phyloP scores from a whole-genome alignment of 2,888 invertebrate genomes.

The Nomada fucata region DNA sequence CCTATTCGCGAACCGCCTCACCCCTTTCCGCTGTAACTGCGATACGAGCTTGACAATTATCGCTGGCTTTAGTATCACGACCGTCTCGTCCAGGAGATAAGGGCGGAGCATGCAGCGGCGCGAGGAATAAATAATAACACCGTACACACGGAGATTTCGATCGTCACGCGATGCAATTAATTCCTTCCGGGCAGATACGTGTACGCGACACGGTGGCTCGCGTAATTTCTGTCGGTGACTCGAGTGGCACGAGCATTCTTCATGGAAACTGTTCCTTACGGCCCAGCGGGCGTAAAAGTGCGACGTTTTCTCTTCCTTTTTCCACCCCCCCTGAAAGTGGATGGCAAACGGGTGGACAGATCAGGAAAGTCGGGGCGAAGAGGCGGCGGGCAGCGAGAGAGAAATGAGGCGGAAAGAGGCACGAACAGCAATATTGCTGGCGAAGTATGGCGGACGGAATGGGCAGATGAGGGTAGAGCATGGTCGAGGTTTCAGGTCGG shows the following conservation, averaged over 20 bases:
- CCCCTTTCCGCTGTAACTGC: background rate
- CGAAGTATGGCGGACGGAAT: slow-evolving; percentile 18
- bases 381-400: background rate
- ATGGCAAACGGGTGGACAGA: slow-evolving; percentile 31
- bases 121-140: slow-evolving; percentile 63
- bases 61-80: slow-evolving; percentile 58
- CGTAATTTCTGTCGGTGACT: slow-evolving; percentile 20
- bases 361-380: slow-evolving; percentile 28
- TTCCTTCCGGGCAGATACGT: slow-evolving; percentile 20
- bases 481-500: slow-evolving; percentile 49
- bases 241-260: background rate
- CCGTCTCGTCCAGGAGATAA: slow-evolving; percentile 59
- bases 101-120: slow-evolving; percentile 23
- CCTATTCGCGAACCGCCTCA: background rate
- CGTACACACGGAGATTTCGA: slow-evolving; percentile 42
- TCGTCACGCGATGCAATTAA: slow-evolving; percentile 63
- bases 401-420: slow-evolving; percentile 42
- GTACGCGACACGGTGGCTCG: slow-evolving; percentile 15
- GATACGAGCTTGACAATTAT: slow-evolving; percentile 64
- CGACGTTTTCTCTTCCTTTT: background rate
- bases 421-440: slow-evolving; percentile 43
- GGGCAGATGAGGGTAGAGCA: slow-evolving; percentile 22
- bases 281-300: background rate
- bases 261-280: background rate
- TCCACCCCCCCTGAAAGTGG: slow-evolving; percentile 5